phyloP scores from a whole-genome alignment of 2,797 vertebrate genomes.

The Iguana delicatissima region DNA sequence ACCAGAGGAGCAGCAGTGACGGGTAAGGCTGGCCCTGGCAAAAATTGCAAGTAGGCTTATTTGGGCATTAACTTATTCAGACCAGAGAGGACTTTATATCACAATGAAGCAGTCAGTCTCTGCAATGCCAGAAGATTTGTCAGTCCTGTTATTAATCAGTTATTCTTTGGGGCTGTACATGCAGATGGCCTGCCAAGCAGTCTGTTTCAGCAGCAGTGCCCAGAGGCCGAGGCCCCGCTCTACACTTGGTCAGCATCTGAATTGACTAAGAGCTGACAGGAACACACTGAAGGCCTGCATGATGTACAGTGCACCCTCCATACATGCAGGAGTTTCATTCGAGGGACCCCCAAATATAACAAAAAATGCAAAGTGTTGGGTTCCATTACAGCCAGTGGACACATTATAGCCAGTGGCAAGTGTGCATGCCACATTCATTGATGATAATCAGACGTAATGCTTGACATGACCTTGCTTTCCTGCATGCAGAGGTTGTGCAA shows the following conservation, averaged over 20 bases:
- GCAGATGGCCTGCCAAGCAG: not conserved
- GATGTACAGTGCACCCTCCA: not conserved
- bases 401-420: no score
- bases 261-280: not conserved
- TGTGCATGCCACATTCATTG: no score
- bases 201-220: not conserved
- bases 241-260: not conserved
- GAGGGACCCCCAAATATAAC: no score
- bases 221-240: not conserved
- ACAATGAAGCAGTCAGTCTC: not conserved
- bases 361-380: no score
- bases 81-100: not conserved
- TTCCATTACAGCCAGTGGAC: no score
- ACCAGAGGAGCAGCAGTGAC: not conserved
- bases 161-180: not conserved
- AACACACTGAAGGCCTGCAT: not conserved
- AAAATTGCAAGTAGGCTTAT: constrained; percentile 3
- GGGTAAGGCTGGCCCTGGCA: not conserved
- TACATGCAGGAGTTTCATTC: no score
- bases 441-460: no score
- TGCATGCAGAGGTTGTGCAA: no score
- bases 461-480: no score
- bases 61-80: not conserved
- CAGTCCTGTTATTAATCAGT: not conserved
- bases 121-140: not conserved